Percentiles rank a stretch among this genome's conserved stretches.
Conservation (phyloP, 2,888 invertebrate species). For the Microchrysa polita region DNA sequence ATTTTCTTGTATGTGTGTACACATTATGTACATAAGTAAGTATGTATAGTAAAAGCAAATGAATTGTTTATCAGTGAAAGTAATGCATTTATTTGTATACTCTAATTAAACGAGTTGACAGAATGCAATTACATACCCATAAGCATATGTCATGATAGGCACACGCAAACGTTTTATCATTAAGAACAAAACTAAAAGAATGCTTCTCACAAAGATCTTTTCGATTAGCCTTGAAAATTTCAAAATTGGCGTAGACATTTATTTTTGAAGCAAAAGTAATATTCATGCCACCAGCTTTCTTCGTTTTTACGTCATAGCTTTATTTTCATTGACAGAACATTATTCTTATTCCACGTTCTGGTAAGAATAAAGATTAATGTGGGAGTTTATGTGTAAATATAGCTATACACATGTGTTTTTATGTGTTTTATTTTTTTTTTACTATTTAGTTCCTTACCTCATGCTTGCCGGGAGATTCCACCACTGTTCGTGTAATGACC, state of each 20-base stretch:
- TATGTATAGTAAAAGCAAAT: too few species aligned
- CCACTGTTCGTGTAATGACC: slow-evolving; percentile 53
- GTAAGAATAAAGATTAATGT: neutral
- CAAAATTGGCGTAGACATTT: neutral
- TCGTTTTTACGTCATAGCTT: slow-evolving; percentile 21
- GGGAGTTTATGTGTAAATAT: too few species aligned
- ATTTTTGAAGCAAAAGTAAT: slow-evolving; percentile 8
- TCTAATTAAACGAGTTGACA: too few species aligned
- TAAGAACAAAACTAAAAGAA: neutral
- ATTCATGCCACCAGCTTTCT: neutral
- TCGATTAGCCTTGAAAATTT: slow-evolving; percentile 27
- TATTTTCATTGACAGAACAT: slow-evolving; percentile 11
- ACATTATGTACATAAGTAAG: too few species aligned
- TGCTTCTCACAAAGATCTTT: neutral
- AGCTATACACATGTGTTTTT: too few species aligned
- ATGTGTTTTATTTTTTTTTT: slow-evolving; percentile 8
- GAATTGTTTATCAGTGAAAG: too few species aligned
- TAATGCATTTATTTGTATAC: too few species aligned
- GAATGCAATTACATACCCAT: too few species aligned
- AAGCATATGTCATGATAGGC: too few species aligned
- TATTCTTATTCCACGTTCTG: neutral
- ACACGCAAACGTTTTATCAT: too few species aligned
- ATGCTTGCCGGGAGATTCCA: slow-evolving; percentile 54
- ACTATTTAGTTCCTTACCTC: slow-evolving; percentile 55
- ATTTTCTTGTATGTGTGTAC: too few species aligned